Base-by-base conservation (phyloP, 2,113 vertebrate genomes). In the Semicossyphus pulcher region DNA sequence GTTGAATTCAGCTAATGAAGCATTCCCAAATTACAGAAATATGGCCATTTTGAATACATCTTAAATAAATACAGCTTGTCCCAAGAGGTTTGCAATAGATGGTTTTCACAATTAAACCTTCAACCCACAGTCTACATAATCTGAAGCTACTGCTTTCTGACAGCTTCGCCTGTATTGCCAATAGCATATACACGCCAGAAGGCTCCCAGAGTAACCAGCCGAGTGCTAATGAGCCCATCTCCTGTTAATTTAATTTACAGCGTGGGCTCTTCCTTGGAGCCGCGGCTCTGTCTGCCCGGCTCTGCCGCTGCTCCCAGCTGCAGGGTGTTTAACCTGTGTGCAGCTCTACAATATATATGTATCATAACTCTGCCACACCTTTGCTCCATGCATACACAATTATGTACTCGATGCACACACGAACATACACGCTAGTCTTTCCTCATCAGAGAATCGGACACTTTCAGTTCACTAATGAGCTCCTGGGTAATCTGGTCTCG, bases 161-260 rank as follows among this genome's bases (percentile, higher is more conserved):
- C 59, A 78, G 57, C 65, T 26, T 56, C 39, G 32, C 29, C 65
- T 78, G 36, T 62, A 25, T 77, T 65, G 34, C 72, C 72, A 60
- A 57, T 57, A 68, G 74, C 72, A 49, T 47, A 45, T 61, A 49
- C 48, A 59, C 61, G 68, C 68, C 23, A 7, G n/a, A 53, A 45
- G 77, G 45, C 80, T 89, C 69, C 65, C 80, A 15, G 49, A 71
- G 66, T 72, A 85, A 67, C 77, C 70, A 72, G 81, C 51, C 52
- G 14, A 69, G 76, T 53, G 69, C 84, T 89, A 92, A 91, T 86
- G 84, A 91, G 72, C 66, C 67, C 64, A 81, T 84, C 77, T 82
- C 64, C 59, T 47, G 63, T 77, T 87, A 81, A 88, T 89, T 85
- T 68, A 60, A 89, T 88, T 88, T 80, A 28, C 58, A 84, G 63